phyloP scores from a whole-genome alignment of 2,797 vertebrate species.

The Distichodus sexfasciatus region DNA sequence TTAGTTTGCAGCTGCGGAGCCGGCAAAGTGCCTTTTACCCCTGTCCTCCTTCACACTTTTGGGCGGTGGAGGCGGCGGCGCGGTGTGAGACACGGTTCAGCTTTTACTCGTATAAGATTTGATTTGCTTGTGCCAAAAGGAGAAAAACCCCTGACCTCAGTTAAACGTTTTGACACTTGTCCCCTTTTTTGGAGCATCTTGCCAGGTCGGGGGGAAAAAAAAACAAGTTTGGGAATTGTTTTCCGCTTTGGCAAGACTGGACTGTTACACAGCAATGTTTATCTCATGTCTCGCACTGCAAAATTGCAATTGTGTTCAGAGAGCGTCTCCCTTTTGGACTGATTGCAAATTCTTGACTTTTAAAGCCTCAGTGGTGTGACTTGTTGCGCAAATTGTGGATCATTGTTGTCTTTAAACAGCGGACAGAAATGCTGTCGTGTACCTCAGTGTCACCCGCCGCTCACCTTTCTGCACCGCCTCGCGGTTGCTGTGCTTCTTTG shows the following conservation, averaged over 20 bases:
- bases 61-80: too few relatives aligned
- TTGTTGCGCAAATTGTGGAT: neutral
- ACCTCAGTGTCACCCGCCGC: conserved; percentile 14
- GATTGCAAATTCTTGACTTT: neutral
- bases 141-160: too few relatives aligned
- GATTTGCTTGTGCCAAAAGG: conserved; percentile 34
- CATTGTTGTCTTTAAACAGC: neutral
- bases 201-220: too few relatives aligned
- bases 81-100: too few relatives aligned
- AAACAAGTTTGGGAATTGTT: too few relatives aligned
- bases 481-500: conserved; percentile 53
- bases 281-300: too few relatives aligned
- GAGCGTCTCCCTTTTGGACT: neutral
- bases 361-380: neutral
- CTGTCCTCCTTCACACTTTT: conserved; percentile 31
- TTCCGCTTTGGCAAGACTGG: too few relatives aligned
- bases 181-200: too few relatives aligned
- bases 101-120: too few relatives aligned
- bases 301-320: neutral
- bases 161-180: too few relatives aligned
- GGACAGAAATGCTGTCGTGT: conserved; percentile 32
- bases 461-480: conserved; percentile 54
- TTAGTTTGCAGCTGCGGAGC: conserved; percentile 51
- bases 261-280: too few relatives aligned
- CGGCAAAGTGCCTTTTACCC: conserved; percentile 79